A percentile compares a stretch with the other conserved stretches of the same genome.
Conservation (phyloP, 2,888 invertebrate genomes). For the Arctia plantaginis region DNA sequence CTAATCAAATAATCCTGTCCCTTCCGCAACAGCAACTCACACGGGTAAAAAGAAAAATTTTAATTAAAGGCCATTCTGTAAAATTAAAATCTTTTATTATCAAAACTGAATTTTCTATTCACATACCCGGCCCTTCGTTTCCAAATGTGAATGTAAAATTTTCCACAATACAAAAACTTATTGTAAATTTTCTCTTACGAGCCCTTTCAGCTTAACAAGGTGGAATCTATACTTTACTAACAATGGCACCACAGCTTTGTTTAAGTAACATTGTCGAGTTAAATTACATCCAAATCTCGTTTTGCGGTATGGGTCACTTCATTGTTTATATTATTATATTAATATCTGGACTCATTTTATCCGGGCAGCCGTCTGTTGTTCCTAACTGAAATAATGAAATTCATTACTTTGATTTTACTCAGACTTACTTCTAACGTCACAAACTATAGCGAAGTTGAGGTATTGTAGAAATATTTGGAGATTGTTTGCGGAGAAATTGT, state of each 20-base stretch:
- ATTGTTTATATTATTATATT: conserved; percentile 40
- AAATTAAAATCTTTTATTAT: conserved; percentile 5
- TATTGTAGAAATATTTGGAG: neutral
- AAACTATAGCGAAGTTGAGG: neutral
- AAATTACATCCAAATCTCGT: conserved; percentile 43
- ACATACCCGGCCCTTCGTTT: conserved; percentile 3
- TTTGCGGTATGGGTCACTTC: conserved; percentile 28
- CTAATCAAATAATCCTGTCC: neutral
- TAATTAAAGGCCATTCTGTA: neutral
- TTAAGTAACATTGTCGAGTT: conserved; percentile 46
- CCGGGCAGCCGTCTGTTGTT: neutral
- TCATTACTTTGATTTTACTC: neutral
- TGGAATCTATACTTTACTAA: conserved; percentile 34
- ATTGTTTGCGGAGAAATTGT: neutral
- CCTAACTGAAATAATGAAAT: conserved; percentile 1
- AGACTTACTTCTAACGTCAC: neutral
- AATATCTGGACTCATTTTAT: conserved; percentile 8
- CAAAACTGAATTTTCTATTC: conserved; percentile 5
- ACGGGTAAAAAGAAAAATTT: neutral
- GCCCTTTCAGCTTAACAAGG: conserved; percentile 36
- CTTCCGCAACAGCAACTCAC: neutral
- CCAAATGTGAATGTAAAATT: conserved; percentile 13
- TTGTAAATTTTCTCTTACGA: conserved; percentile 37
- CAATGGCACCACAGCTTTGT: conserved; percentile 40
- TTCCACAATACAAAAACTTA: conserved; percentile 17